Evolutionary conservation across 2,113 vertebrate genomes (phyloP), one percentile per base, ranked within the genome.

Genomic region (Nesospiza acunhae): DNA sequence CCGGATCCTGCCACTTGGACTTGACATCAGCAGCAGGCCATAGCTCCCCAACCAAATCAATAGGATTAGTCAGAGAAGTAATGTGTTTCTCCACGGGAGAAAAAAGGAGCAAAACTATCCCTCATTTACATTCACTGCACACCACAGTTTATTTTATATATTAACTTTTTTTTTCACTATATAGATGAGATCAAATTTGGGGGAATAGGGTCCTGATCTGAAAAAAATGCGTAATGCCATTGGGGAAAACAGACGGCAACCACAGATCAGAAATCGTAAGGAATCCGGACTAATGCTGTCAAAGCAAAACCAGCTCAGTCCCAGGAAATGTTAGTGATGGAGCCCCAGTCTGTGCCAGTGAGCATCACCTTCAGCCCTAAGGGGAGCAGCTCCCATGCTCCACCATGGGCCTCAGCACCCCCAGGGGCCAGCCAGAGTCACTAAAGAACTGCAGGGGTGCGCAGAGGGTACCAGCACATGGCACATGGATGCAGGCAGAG

Each of bases 111-210:
- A 77, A 93, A 89, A 3, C 5, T 56, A 39, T 44, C 31, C 46
- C 76, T 79, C 83, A 84, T 96, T 81, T 90, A 37, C 74, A 89
- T 89, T 89, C 95, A 41, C 63, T 53, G 60, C 82, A 75, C 46
- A 50, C 6, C 56, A 21, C 8, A 33, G 66, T 75, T 89, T 74
- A 96, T 87, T 75, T 88, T 72, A 96, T 94, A 81, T 58, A 93
- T 90, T 94, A 75, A 24, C 83, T 90, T 82, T 70, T 82, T 79
- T 86, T 89, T 79, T 55, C 73, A 37, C 69, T 84, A 69, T 85
- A 91, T 76, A 87, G 56, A 92, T 24, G 59, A 91, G 89, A 96
- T 97, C 93, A 95, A 88, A 84, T 96, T 90, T 63, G 59, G 58
- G 39, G 24, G 77, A 96, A 84, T 11, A n/a, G 62, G 58, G 82